These are phyloP conservation scores for Phengaris alcon DNA, from an alignment of 2,888 invertebrate species.

Conservation along the genomic window DNA sequence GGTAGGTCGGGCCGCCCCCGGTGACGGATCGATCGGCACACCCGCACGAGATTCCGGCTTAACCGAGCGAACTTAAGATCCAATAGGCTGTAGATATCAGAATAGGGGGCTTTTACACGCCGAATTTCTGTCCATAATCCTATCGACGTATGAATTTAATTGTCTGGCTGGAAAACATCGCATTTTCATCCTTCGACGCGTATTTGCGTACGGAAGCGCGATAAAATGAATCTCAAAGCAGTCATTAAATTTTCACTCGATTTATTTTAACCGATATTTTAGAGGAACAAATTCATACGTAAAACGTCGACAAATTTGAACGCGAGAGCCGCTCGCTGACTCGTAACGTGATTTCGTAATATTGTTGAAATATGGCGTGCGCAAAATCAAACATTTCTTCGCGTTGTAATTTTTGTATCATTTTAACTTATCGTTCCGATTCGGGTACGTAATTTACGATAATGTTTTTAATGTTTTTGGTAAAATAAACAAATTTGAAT, in stretches of 20 bases:
- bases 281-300: slow-evolving; percentile 36
- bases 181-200: slow-evolving; percentile 59
- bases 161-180: slow-evolving; percentile 70
- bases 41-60: slow-evolving; percentile 60
- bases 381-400: slow-evolving; percentile 31
- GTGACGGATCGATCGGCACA: slow-evolving; percentile 65
- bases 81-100: slow-evolving; percentile 50
- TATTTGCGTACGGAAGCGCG: slow-evolving; percentile 50
- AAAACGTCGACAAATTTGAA: slow-evolving; percentile 38
- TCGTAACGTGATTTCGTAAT: slow-evolving; percentile 33
- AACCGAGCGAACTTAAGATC: slow-evolving; percentile 66
- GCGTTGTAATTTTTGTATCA: slow-evolving; percentile 32
- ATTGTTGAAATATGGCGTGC: slow-evolving; percentile 33
- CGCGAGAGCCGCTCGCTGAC: slow-evolving; percentile 29
- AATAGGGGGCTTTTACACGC: slow-evolving; percentile 47
- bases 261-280: slow-evolving; percentile 38
- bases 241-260: slow-evolving; percentile 75
- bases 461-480: slow-evolving; percentile 14
- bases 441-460: slow-evolving; percentile 15
- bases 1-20: slow-evolving; percentile 62
- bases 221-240: slow-evolving; percentile 57
- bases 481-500: not conserved
- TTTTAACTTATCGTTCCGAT: slow-evolving; percentile 16
- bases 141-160: slow-evolving; percentile 73
- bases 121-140: slow-evolving; percentile 58